Base-by-base conservation (phyloP, 2,888 invertebrate species). In the Nomada goodeniana region DNA sequence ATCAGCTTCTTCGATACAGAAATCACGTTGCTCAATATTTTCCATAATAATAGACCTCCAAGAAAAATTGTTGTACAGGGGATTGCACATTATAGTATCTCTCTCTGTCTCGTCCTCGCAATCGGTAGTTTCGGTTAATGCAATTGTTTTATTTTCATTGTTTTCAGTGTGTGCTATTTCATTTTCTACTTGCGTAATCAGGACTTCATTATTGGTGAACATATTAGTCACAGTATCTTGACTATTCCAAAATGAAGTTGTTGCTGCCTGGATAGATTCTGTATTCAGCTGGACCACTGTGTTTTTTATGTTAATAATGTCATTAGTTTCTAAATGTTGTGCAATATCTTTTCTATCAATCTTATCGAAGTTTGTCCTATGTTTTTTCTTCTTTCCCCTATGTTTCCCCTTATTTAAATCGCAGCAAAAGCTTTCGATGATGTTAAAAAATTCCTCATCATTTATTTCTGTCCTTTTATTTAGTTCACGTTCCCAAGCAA, bases 401-500 rank as follows among this genome's bases (percentile, higher is more conserved):
- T 15, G 63, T 44, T 73, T 82, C 2, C 23, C 61, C 2, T 47
- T 59, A 29, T 36, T 65, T 60, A 84, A 71, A 67, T 84, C 79
- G 9, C 1, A 42, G 20, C 79, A 82, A 36, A 84, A 60, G n/a
- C 55, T 52, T 18, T 61, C 59, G 42, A 67, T 50, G 11, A 52
- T 67, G 3, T 73, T 23, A 10, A 73, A 53, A 52, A 84, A 84
- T 5, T 76, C 80, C n/a, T 71, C 52, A 2, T 84, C 73, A 18
- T 65, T 52, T 70, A 82, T 76, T 7, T 77, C 71, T 29, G 63
- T 53, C 15, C 65, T 53, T 68, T 81, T 81, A 36, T 71, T 75
- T 2, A 81, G 52, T 71, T 83, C 81, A 13, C 42, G 75, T 23
- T 83, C 83, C 81, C 81, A 81, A 11, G 61, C 42, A 55, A 65